Evolutionary conservation across 2,797 vertebrate species (phyloP).

Genomic region (Apogon talboti): DNA sequence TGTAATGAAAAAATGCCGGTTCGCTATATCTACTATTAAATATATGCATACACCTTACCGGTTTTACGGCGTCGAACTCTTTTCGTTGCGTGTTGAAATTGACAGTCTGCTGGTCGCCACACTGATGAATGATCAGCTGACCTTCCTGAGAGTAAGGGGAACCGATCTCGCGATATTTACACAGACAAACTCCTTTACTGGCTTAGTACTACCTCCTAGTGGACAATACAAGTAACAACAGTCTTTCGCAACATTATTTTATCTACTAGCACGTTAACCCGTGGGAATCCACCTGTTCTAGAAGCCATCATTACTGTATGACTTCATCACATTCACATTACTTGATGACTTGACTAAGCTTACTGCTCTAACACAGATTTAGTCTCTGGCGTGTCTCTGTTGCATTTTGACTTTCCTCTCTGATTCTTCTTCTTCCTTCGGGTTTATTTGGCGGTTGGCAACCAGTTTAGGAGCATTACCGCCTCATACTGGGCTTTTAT

Average conservation of each 20-base stretch:
- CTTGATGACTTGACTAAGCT: too few species aligned
- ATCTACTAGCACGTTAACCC: too few species aligned
- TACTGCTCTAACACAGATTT: too few species aligned
- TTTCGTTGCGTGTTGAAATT: slow-evolving; percentile 2
- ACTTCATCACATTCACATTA: too few species aligned
- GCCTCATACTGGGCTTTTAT: too few species aligned
- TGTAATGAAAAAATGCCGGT: accelerated
- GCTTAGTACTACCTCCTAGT: not conserved
- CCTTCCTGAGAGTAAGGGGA: slow-evolving; percentile 33
- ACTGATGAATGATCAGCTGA: slow-evolving; percentile 69
- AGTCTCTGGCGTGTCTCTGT: too few species aligned
- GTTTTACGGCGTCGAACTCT: not conserved
- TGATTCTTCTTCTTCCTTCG: too few species aligned
- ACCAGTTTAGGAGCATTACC: too few species aligned
- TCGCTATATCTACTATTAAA: not conserved
- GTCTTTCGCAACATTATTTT: not conserved
- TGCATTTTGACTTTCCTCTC: too few species aligned
- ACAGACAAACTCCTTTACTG: not conserved
- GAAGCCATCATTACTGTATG: too few species aligned
- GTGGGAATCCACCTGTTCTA: too few species aligned
- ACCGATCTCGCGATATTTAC: slow-evolving; percentile 67
- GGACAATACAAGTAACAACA: slow-evolving; percentile 2
- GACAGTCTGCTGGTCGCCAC: slow-evolving; percentile 24
- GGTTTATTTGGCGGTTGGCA: too few species aligned
- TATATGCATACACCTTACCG: slow-evolving; percentile 24